Conservation (phyloP, 2,113 vertebrate species). For the Ptilorrhoa leucosticta region DNA sequence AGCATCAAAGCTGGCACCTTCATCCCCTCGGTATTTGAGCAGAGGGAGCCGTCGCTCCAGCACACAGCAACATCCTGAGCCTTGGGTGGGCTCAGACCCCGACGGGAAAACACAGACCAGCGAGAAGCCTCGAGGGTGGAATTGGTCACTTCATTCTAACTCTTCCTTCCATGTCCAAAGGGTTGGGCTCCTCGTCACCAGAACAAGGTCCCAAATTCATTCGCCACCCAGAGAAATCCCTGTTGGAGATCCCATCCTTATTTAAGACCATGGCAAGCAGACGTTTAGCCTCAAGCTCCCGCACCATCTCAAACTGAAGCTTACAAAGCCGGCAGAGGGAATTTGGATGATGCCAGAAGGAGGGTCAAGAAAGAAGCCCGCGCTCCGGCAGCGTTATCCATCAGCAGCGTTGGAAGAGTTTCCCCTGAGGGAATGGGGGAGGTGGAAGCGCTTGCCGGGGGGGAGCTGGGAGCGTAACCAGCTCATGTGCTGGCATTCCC, state of each 20-base stretch:
- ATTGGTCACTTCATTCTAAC: not conserved
- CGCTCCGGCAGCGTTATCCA: fast-evolving
- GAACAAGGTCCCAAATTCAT: not conserved
- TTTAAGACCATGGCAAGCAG: not conserved
- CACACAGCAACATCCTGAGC: not conserved
- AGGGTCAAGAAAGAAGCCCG: not conserved
- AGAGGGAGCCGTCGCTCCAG: fast-evolving
- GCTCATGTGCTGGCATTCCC: not conserved
- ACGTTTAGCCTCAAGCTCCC: not conserved
- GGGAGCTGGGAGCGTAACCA: not conserved
- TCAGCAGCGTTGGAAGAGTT: not conserved
- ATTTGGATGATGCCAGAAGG: not conserved
- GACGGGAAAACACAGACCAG: fast-evolving
- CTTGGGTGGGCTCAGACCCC: not conserved
- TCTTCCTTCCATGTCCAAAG: not conserved
- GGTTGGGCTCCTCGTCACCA: not conserved
- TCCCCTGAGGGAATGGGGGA: not conserved
- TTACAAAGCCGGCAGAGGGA: not conserved
- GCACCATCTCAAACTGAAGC: not conserved
- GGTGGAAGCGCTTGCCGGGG: not conserved
- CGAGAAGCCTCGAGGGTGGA: not conserved
- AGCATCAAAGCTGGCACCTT: not conserved
- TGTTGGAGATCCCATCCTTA: not conserved
- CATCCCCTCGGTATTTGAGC: not conserved
- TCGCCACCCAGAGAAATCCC: not conserved